Base-by-base conservation (phyloP, 2,797 vertebrate genomes). In the Choloepus didactylus region DNA sequence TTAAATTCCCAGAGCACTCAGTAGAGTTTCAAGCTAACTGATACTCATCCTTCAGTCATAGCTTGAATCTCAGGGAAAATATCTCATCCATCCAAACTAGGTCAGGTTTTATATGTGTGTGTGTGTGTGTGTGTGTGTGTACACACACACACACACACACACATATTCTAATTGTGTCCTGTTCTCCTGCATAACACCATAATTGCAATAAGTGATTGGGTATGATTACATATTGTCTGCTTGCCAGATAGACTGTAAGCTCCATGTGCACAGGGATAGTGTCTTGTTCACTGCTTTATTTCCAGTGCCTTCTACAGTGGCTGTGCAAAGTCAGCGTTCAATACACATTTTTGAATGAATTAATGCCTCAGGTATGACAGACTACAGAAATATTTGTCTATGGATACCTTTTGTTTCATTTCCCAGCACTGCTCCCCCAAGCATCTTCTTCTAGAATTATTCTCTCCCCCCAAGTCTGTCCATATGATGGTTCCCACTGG, bases 291-390 rank as follows among this genome's bases (percentile, higher is more conserved):
- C 27, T 8, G 23, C 35, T 51, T 79, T 91, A 29, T 62, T 27
- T 60, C 19, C 14, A 41, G n/a, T 46, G 79, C 15, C 62, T 49
- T 10, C 27, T 67, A 51, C 35, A 77, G 41, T 41, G 66, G 25
- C 25, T 89, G 56, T 9, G 27, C n/a, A 29, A 3, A 41, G 67
- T 49, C 46, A 5, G 14, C 62, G 46, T 60, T 70, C 44, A 70
- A 29, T 38, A 67, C 27, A 6, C 72, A 49, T 56, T 93, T 92
- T 87, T 84, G 59, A 95, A 81, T 83, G n/a, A 93, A 73, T 31
- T 23, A 46, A 56, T 59, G 59, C 66, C 70, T 91, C 44, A 29
- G 46, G n/a, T 15, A 21, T 31, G 46, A 60, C 27, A 19, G 44
- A 38, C 29, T 62, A 44, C 16, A 44, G 66, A 67, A 10, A 41